Base-by-base conservation (phyloP, 2,797 vertebrate species). In the Acipenser transmontanus region DNA sequence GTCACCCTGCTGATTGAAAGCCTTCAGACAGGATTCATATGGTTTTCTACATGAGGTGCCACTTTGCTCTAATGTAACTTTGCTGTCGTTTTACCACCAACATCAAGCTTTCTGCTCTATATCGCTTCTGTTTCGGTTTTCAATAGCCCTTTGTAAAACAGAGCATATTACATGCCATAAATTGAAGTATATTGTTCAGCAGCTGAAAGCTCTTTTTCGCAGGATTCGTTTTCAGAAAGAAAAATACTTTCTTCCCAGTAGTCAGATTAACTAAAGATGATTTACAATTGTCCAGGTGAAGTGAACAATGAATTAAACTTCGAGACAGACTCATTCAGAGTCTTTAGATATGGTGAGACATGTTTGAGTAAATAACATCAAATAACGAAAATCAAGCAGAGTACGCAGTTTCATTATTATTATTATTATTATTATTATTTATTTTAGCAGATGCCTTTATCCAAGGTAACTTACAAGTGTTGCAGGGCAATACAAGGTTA, bases 1-100 rank as follows among this genome's bases (percentile, higher is more conserved):
- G 67, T 66, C 76, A 64, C 66, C 69, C 62, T 70, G 75, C 69
- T 79, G 82, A 83, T 73, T 78, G 78, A 86, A 81, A 76, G 65
- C 59, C 7, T 65, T 72, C 82, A 83, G 77, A 76, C 75, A 61
- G 54, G 73, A 77, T 80, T 61, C 70, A 70, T 65, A 7, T 61
- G 52, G 59, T 69, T 62, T 50, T 10, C 10, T 2, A 1, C 47
- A 17, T 50, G 51, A 50, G 8, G 17, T 11, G 49, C 54, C 47
- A 50, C 50, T 66, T 66, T 64, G 47, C 49, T 34, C 17, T 63
- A 49, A 66, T 49, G 49, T 62, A 47, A 54, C 14, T 47, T 49
- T 34, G 34, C 50, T 7, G 54, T 7, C 6, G 54, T 57, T 57
- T 57, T n/a, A 57, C 54, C 14, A n/a, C 8, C 9, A 57, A 11